Base-by-base conservation (phyloP, 2,113 vertebrate genomes). In the Solenodon paradoxus region DNA sequence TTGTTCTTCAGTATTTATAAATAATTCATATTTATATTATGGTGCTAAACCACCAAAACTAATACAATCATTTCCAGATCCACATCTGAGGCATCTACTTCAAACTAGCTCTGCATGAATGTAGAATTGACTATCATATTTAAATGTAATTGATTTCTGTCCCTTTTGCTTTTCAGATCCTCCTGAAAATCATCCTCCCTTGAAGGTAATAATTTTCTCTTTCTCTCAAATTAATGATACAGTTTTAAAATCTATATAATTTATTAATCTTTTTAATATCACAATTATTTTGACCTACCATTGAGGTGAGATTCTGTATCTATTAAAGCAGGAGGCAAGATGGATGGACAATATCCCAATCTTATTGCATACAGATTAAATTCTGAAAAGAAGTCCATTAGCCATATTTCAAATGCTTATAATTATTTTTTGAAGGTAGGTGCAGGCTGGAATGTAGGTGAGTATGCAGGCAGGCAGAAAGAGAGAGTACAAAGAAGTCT, bases 121-220 rank as follows among this genome's bases (percentile, higher is more conserved):
- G 69, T 51, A 59, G 63, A 19, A 4, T 47, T 53, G 24, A 20
- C 35, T 47, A 86, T 86, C 4, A 55, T 47, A 69, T 64, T 94
- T 90, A 40, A 45, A 57, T 53, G 32, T 35, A n/a, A 45, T 88
- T 97, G 10, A 64, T 66, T 81, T 90, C 0, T 95, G 86, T 96
- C 88, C 64, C 30, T 71, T n/a, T 88, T 97, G 30, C 24, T 66
- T 91, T 95, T 89, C 77, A 98, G 98, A 84, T 26, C 69, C 94
- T 88, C 83, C 15, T 32, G 95, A 95, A 72, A 98, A 92, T 91
- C 77, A 40, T 10, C 30, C 0, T 77, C 57, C 79, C 35, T 89
- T 87, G 40, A 95, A 96, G 96, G 98, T 98, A 98, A 45, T 93
- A 72, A 59, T 63, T 26, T 92, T 94, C 7, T 28, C 97, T 93